Base-by-base conservation (phyloP, 1,140 invertebrate species). In the Conopomorpha cramerella region DNA sequence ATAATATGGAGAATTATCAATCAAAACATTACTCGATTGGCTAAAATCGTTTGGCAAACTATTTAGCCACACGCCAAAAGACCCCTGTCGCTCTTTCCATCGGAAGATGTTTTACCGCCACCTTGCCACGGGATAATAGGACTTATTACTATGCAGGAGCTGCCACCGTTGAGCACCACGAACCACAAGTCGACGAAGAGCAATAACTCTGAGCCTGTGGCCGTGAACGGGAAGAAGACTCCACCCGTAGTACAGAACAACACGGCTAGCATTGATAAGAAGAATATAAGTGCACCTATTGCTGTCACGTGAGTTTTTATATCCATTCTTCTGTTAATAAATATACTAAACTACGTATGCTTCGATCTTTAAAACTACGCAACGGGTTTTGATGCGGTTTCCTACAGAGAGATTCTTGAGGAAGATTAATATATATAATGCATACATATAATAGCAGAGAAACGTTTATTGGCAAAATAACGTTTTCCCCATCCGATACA, bases 111-210 rank as follows among this genome's bases (percentile, higher is more conserved):
- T 23, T 34, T n/a, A 8, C 17, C 32, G 12, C 18, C 27, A 29
- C 31, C 15, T 2, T 11, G 18, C 18, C 19, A 34, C 32, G 11
- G 25, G 18, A 13, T 14, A 31, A 46, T 44, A 27, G 44, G 37
- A 32, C 46, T 46, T 55, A 55, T 50, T 47, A 36, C 36, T 40
- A 33, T 48, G 28, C 30, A 84, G 82, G 81, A 84, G 52, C 82
- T 72, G 36, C 74, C 80, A 33, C 71, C 79, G n/a, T n/a, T n/a
- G 16, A 80, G 81, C 10, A 83, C 82, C 45, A 68, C 79, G 38
- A 86, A 84, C 68, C 64, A 58, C 58, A 64, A 63, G 26, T 18
- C 48, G 16, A 49, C 39, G 36, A 58, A 62, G 33, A 45, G 51
- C 30, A 63, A 64, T 35, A 55, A 66, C 49, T 39, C 53, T 33